Conservation (phyloP, 2,888 invertebrate genomes). For the Leucophenga montana region DNA sequence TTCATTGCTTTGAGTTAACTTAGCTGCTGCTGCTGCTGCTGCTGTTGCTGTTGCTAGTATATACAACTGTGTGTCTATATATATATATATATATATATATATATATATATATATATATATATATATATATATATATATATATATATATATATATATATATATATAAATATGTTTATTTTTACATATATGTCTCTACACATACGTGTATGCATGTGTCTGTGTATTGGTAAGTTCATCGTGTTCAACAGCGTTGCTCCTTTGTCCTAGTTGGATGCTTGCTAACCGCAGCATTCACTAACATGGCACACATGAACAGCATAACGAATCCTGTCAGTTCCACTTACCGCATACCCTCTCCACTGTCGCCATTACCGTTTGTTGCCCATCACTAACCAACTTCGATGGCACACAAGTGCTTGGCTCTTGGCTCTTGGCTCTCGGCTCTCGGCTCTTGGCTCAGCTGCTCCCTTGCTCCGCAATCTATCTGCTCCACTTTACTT, state of each 20-base stretch:
- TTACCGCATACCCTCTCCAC: slow-evolving; percentile 38
- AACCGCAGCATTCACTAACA: slow-evolving; percentile 49
- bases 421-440: slow-evolving; percentile 3
- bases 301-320: slow-evolving; percentile 26
- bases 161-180: slow-evolving; percentile 6
- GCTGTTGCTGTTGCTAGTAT: too few species aligned
- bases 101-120: background rate
- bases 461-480: background rate
- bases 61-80: slow-evolving; percentile 12
- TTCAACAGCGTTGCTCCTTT: slow-evolving; percentile 62
- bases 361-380: too few species aligned
- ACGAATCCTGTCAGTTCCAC: slow-evolving; percentile 62
- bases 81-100: slow-evolving; percentile 21
- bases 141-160: slow-evolving; percentile 15
- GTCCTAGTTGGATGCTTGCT: slow-evolving; percentile 61
- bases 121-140: slow-evolving; percentile 16
- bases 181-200: slow-evolving; percentile 7
- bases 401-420: slow-evolving; percentile 23
- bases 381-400: background rate
- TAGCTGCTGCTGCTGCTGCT: background rate
- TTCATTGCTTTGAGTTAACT: slow-evolving; percentile 16
- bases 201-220: slow-evolving; percentile 20
- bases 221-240: slow-evolving; percentile 21
- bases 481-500: background rate
- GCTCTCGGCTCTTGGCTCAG: background rate